These are phyloP conservation scores for Lateolabrax maculatus DNA, from an alignment of 2,797 vertebrate genomes.

Conservation along the genomic window DNA sequence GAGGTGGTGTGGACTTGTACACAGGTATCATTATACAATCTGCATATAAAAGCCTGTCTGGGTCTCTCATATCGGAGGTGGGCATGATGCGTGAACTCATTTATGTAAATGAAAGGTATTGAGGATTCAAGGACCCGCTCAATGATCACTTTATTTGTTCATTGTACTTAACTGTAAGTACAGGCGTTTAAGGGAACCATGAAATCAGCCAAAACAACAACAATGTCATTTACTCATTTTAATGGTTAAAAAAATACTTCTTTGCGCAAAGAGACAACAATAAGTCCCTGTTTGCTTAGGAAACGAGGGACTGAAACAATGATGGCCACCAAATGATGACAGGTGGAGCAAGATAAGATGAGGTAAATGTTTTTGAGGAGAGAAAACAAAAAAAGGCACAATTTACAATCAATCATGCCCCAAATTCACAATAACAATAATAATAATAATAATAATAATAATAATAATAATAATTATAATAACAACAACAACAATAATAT, in stretches of 20 bases:
- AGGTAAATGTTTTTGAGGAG: constrained; percentile 88
- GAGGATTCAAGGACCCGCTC: constrained; percentile 35
- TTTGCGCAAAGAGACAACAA: constrained; percentile 87
- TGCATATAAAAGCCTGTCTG: not conserved
- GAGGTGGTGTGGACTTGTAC: no score
- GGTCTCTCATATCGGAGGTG: not conserved
- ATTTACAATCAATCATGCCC: constrained; percentile 88
- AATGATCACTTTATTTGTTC: constrained; percentile 77
- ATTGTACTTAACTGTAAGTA: constrained; percentile 73
- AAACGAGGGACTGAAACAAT: constrained; percentile 80
- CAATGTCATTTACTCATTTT: constrained; percentile 83
- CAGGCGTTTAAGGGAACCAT: constrained; percentile 69
- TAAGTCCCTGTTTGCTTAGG: constrained; percentile 66
- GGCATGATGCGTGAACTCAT: not conserved
- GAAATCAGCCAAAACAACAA: constrained; percentile 69
- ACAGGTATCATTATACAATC: not conserved
- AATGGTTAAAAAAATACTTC: constrained; percentile 92
- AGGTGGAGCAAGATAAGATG: constrained; percentile 86
- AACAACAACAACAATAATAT: constrained; percentile 79
- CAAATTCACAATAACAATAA: constrained; percentile 85
- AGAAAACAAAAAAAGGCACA: constrained; percentile 85
- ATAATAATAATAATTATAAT: constrained; percentile 76
- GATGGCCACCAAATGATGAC: constrained; percentile 83
- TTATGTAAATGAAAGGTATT: not conserved
- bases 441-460: constrained; percentile 75